Evolutionary conservation across 2,113 vertebrate species (phyloP).

Genomic region (Psittacula cyanocephala): DNA sequence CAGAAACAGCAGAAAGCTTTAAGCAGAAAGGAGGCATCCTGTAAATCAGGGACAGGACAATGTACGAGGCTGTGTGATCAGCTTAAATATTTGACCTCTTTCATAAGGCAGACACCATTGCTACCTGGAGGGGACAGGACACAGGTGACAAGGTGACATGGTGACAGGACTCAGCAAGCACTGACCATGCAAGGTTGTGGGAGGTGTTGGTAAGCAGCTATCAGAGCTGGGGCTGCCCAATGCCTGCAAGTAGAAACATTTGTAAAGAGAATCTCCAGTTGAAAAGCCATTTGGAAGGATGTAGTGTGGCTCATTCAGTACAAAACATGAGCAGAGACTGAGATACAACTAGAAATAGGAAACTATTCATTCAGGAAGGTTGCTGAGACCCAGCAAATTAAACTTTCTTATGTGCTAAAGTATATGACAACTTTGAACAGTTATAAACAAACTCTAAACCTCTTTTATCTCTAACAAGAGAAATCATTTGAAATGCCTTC

Average conservation of each 20-base stretch:
- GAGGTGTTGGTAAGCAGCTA: background rate
- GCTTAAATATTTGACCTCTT: background rate
- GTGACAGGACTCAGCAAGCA: background rate
- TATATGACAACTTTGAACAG: background rate
- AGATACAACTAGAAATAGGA: background rate
- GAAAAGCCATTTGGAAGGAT: background rate
- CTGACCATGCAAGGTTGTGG: rapidly evolving
- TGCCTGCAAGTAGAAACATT: background rate
- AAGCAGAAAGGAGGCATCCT: background rate
- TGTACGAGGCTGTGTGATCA: background rate
- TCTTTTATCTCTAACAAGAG: background rate
- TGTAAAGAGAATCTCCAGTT: rapidly evolving
- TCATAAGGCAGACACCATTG: rapidly evolving
- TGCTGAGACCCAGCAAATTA: background rate
- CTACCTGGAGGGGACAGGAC: background rate
- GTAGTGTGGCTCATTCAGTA: background rate
- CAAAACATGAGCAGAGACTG: background rate
- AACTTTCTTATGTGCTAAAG: background rate
- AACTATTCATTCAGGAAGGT: background rate
- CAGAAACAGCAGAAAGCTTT: background rate
- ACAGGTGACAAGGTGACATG: background rate
- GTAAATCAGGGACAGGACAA: background rate
- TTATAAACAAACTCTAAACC: background rate
- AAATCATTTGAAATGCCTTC: background rate
- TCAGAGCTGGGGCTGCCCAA: background rate